Conservation (phyloP, 1,140 invertebrate genomes). For the Platorchestia sp. region DNA sequence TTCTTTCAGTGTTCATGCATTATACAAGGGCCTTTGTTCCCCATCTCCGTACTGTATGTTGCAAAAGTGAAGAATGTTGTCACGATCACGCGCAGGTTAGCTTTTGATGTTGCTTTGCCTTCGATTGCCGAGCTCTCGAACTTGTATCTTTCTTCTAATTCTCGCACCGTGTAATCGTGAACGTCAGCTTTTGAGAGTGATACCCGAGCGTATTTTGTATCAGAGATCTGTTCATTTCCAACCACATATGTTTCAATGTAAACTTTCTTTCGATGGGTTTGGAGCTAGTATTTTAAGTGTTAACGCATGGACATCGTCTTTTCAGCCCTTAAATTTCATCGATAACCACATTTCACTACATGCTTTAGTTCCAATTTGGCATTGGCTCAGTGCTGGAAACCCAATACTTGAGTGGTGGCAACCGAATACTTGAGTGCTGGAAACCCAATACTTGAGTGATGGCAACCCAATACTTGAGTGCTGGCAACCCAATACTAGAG, state of each 20-base stretch:
- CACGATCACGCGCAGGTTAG: neutral
- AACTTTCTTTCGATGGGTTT: no score
- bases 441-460: neutral
- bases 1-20: neutral
- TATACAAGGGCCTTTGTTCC: neutral
- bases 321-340: no score
- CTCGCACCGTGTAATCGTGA: neutral
- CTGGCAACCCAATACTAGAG: neutral
- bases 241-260: neutral
- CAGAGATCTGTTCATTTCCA: neutral
- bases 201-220: neutral
- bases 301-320: no score
- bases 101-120: neutral
- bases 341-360: no score
- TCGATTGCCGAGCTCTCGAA: neutral
- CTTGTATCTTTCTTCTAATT: neutral
- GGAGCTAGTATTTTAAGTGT: no score
- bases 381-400: neutral
- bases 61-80: neutral
- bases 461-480: no score
- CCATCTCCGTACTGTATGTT: neutral
- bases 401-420: neutral
- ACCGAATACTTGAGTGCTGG: no score
- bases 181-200: neutral
- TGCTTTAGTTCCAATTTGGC: neutral